Percentiles rank a stretch among this genome's conserved stretches.
phyloP scores from a whole-genome alignment of 2,888 invertebrate species.

The Dasypolia templi region DNA sequence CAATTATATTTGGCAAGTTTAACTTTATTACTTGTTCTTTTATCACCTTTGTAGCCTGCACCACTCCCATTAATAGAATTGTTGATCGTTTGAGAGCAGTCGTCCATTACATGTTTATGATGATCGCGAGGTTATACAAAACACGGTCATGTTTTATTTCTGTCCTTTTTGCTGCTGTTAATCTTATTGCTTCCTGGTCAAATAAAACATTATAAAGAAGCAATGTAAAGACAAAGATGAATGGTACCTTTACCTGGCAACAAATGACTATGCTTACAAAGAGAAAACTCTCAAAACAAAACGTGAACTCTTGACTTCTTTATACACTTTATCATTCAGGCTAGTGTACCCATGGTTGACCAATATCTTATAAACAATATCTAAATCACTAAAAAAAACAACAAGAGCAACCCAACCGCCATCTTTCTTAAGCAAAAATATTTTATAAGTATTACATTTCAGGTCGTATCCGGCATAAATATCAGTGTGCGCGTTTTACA shows the following conservation, averaged over 20 bases:
- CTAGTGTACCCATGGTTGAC: neutral
- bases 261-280: neutral
- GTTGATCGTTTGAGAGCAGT: conserved; percentile 2
- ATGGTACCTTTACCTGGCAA: neutral
- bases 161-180: neutral
- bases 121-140: neutral
- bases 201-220: neutral
- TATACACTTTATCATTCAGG: no score
- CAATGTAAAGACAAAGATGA: neutral
- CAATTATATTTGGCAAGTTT: conserved; percentile 58
- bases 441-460: conserved; percentile 56
- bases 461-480: conserved; percentile 53
- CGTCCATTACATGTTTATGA: neutral
- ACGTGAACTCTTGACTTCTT: neutral
- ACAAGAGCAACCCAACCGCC: conserved; percentile 12
- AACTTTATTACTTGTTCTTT: conserved; percentile 45
- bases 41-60: conserved; percentile 11
- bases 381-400: conserved; percentile 16
- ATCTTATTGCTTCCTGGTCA: neutral
- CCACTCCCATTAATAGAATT: conserved; percentile 22
- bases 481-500: conserved; percentile 58
- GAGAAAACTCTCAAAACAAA: neutral
- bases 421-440: conserved; percentile 40
- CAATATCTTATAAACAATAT: neutral
- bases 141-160: neutral